Base-by-base conservation (phyloP, 2,888 invertebrate genomes). In the Athalia cordata region DNA sequence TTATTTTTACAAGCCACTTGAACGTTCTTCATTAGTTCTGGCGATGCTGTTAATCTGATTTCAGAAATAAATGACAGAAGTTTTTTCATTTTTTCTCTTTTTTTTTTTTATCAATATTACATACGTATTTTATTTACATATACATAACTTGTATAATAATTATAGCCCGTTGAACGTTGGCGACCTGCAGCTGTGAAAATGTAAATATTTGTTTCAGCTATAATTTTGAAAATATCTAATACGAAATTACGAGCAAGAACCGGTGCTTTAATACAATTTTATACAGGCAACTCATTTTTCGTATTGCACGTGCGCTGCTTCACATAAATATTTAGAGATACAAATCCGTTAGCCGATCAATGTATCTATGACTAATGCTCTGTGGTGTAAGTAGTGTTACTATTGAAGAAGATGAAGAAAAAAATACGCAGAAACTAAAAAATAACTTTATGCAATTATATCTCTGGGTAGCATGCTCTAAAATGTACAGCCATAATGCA, bases 51-150 rank as follows among this genome's bases (percentile, higher is more conserved):
- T n/a, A 68, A 47, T 67, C 8, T 57, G 8, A 55, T 43, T n/a
- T n/a, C 5, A 45, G 57, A 57, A 57, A 43, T n/a, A 45, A 70
- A 55, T 13, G 4, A 29, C 29, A 68, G 9, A 3, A 5, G 3
- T 29, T 8, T 29, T 15, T 3, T 5, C 50, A 6, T 65, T 13
- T 7, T 4, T 29, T 29, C 29, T 57, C 45, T 59, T 45, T 45
- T 45, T 57, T 59, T 45, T 45, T 45, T 72, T 59, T 47, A 52
- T 15, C 13, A 59, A 57, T 29, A 59, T 72, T 72, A 72, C 59
- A 72, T 72, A 59, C 72, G 72, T 72, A 59, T 52, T 72, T 72
- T 72, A 72, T 59, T 72, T 72, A 72, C 72, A 72, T 72, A 72
- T 59, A 59, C 59, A 72, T 72, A 59, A 72, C 50, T 72, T 45